Base-by-base conservation (phyloP, 2,888 invertebrate species). In the Lithodes maja region DNA sequence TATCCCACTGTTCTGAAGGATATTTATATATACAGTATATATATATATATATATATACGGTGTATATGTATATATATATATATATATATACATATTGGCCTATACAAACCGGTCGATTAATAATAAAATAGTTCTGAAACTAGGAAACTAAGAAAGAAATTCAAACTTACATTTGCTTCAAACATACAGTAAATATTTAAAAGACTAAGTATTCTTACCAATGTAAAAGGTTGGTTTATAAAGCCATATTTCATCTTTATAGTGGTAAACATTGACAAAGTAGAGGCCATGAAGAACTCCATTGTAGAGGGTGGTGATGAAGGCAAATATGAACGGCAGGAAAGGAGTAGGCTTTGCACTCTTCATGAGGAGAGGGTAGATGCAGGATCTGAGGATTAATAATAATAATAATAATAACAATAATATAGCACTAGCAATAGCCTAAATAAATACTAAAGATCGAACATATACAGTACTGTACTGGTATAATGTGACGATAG, bases 281-380 rank as follows among this genome's bases (percentile, higher is more conserved):
- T 91, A 91, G 68, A 87, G 78, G 12, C 89, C 86, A 74, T 91
- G 91, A n/a, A 91, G 91, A 68, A 84, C 78, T 54, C 91, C 91
- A 85, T 87, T 89, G 53, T 74, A 90, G 3, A 68, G 3, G 79
- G 77, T 77, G 33, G 91, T 91, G 15, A 91, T n/a, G 53, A 89
- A 91, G 12, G 91, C 90, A 85, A 75, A 85, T n/a, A 91, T 55
- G 79, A 90, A 91, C 5, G 91, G 82, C 75, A 89, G 52, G 75
- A 91, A 78, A 53, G 90, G 91, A 0, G 82, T 82, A 17, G 80
- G 81, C 68, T 85, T 86, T 3, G 82, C 74, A 52, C 82, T 91
- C 75, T 85, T 85, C 90, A 91, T 89, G 52, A 91, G 52, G 17
- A 89, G 49, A 1, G 90, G 75, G 75, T 77, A 91, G 78, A 91